Base-by-base conservation (phyloP, 2,888 invertebrate species). In the Dryobotodes eremita region DNA sequence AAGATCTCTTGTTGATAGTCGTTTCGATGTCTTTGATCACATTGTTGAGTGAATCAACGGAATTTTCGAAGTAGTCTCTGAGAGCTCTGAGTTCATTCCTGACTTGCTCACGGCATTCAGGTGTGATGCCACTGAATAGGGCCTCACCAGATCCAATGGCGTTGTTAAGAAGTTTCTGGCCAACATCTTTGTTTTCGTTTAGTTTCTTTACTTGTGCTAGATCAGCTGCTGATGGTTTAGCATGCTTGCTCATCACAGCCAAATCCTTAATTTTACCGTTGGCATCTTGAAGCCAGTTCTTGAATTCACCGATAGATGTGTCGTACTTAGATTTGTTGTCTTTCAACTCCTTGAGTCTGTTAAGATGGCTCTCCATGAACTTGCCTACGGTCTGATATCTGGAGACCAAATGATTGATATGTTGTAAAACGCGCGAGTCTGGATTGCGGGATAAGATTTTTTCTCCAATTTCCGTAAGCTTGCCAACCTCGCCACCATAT, bases 141-240 rank as follows among this genome's bases (percentile, higher is more conserved):
- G 98, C 97, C 96, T 99, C 99, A 0, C 99, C 99, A 75, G 98
- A 97, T 93, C 98, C 98, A 0, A 99, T 98, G 0, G 98, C 98
- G 89, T 97, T 98, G 89, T 98, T 98, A 0, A 99, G 94, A 61
- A 99, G 95, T 53, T 96, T 95, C 91, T 98, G 98, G 0, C 99
- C 99, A 75, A 97, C 97, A 89, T 99, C 99, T 89, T 98, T 98
- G 90, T 98, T 98, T 70, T 97, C 97, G 57, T 97, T 97, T 79
- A 98, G 97, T 84, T 97, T 97, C 90, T 98, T 98, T 20, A 99
- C 96, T 89, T 98, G 98, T 86, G 98, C 98, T 74, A 99, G 94
- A 89, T 98, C 98, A 57, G 98, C 97, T 83, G 98, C 97, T 73
- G 98, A 98, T 3, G 98, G 98, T 88, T 98, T 98, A 0, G 98